Conservation (phyloP, 1,140 invertebrate genomes). For the Rhopalosiphum maidis region DNA sequence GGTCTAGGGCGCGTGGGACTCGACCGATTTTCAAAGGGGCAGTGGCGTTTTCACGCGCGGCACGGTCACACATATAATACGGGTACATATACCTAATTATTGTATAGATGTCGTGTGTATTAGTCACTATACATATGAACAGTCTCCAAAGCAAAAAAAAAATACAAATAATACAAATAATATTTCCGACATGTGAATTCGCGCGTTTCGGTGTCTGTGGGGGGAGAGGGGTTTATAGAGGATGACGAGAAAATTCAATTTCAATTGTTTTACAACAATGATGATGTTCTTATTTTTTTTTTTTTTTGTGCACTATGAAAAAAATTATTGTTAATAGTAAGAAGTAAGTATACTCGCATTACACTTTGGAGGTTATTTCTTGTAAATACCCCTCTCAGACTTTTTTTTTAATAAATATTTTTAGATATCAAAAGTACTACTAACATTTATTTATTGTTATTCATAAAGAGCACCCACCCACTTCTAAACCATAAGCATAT, state of each 20-base stretch:
- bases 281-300: too few relatives aligned
- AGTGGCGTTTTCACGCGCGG: neutral
- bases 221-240: neutral
- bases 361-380: neutral
- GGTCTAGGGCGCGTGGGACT: slow-evolving; percentile 7
- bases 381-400: neutral
- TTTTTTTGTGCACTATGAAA: neutral
- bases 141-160: neutral
- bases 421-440: neutral
- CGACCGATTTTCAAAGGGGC: neutral
- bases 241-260: neutral
- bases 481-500: neutral
- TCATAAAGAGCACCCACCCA: neutral
- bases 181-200: slow-evolving; percentile 14
- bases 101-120: neutral
- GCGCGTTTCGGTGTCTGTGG: neutral
- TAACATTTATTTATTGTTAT: neutral
- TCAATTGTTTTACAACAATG: neutral
- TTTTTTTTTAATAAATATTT: neutral
- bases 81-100: neutral
- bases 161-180: neutral
- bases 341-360: neutral
- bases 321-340: neutral
- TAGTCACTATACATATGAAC: neutral
- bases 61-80: neutral